Base-by-base conservation (phyloP, 1,140 invertebrate genomes). In the Pseudachorutes palmiensis region DNA sequence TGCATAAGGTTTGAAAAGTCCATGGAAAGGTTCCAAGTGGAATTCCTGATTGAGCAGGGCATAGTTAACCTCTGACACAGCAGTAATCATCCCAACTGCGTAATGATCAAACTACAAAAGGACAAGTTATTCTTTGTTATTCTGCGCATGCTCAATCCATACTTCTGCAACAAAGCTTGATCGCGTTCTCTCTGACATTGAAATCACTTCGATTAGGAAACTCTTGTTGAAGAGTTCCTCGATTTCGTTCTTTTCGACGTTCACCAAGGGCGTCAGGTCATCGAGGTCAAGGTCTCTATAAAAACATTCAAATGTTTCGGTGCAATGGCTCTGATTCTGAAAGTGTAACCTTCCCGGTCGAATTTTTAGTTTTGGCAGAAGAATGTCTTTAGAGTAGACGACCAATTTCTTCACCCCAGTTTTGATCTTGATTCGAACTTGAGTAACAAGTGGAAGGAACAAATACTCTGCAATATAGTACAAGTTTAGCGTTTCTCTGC, bases 1-100 rank as follows among this genome's bases (percentile, higher is more conserved):
- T 3, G 33, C 12, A n/a, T 75, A 69, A 1, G 79, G 66, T 64
- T 82, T 83, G 63, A 78, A 78, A 0, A 89, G 76, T 2, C 85
- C 84, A 74, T 83, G 79, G 74, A 85, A 88, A 0, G 85, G 81
- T 12, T 77, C 80, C n/a, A 89, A 75, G 63, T 88, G 84, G 77
- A 86, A 90, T 73, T 82, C 82, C 49, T 86, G 81, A 72, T 85
- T 84, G 16, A 89, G 75, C 2, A 82, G 68, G 24, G 84, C 79
- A 63, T 82, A 80, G 74, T 89, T 84, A 19, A 88, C 80, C 67
- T 81, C 79, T 1, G 80, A 80, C 69, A 84, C 86, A 1, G 88
- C 77, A 69, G 82, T 83, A 80, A 88, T 83, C 2, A 88, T 80
- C 0, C 83, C 83, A 0, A 82, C 81, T 0, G 83, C 80, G 19